Conservation (phyloP, 2,888 invertebrate genomes). For the Steinernema hermaphroditum region DNA sequence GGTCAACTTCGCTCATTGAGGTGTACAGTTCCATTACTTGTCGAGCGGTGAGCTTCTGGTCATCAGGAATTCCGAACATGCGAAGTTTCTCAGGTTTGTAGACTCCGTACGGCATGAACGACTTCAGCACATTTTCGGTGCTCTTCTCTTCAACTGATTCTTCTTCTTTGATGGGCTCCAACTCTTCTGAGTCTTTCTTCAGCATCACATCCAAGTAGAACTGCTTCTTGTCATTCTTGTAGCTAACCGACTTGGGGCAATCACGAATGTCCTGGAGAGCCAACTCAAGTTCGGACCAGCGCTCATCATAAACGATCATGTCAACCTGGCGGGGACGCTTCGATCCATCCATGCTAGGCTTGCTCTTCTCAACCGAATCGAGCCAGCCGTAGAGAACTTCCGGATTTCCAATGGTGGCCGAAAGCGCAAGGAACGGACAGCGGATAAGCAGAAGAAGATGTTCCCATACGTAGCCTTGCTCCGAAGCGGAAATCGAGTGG, state of each 20-base stretch:
- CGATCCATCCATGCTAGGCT: slow-evolving; percentile 43
- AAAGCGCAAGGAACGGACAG: slow-evolving; percentile 64
- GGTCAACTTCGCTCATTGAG: slow-evolving; percentile 59
- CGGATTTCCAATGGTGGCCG: slow-evolving; percentile 64
- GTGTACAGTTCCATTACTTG: slow-evolving; percentile 61
- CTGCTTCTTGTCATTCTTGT: slow-evolving; percentile 35
- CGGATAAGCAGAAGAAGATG: slow-evolving; percentile 63
- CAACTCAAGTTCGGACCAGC: slow-evolving; percentile 64
- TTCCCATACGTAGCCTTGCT: slow-evolving; percentile 63
- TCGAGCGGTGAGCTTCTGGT: slow-evolving; percentile 63
- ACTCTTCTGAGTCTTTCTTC: not conserved
- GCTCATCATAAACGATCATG: slow-evolving; percentile 59
- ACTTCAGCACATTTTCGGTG: slow-evolving; percentile 34
- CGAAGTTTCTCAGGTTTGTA: slow-evolving; percentile 63
- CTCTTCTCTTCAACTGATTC: slow-evolving; percentile 17
- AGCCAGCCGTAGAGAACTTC: slow-evolving; percentile 61
- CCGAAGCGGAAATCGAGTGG: slow-evolving; percentile 51
- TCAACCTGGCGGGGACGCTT: slow-evolving; percentile 46
- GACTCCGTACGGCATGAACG: slow-evolving; percentile 63
- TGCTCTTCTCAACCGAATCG: slow-evolving; percentile 51
- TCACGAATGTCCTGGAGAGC: slow-evolving; percentile 54
- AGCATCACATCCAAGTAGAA: slow-evolving; percentile 18
- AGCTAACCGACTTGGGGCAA: slow-evolving; percentile 35
- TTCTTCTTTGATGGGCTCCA: not conserved
- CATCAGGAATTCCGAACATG: slow-evolving; percentile 65